Evolutionary conservation across 2,113 vertebrate species (phyloP).

Genomic region (Campylomormyrus numenius): DNA sequence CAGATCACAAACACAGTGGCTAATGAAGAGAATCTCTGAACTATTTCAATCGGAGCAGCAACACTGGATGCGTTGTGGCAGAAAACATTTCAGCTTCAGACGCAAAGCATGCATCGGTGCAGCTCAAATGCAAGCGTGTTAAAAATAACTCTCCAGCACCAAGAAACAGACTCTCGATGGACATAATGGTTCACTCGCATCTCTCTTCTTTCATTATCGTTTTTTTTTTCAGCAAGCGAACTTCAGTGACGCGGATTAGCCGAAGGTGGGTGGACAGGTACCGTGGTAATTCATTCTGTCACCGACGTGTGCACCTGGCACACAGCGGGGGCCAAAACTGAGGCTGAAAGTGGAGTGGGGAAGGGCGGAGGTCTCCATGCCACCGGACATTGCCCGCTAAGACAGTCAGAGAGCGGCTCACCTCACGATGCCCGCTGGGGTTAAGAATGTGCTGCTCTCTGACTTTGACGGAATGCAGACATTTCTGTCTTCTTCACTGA

Average conservation of each 20-base stretch:
- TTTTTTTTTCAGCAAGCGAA: neutral
- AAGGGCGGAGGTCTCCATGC: neutral
- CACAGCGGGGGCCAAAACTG: neutral
- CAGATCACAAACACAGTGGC: neutral
- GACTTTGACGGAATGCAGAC: neutral
- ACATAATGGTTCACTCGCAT: neutral
- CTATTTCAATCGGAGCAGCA: neutral
- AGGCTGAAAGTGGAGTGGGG: neutral
- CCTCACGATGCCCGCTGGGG: neutral
- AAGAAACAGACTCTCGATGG: neutral
- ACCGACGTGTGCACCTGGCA: neutral
- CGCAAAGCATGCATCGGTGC: neutral
- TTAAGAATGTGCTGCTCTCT: neutral
- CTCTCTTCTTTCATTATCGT: neutral
- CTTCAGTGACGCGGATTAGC: neutral
- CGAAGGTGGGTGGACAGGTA: neutral
- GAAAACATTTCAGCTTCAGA: neutral
- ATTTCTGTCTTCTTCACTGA: too few relatives aligned
- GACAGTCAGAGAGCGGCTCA: neutral
- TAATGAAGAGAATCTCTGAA: neutral
- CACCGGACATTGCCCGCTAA: neutral
- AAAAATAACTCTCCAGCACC: neutral
- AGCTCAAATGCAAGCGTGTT: neutral
- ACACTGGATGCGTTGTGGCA: neutral
- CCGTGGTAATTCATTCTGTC: neutral